Evolutionary conservation across 2,113 vertebrate species (phyloP), one percentile per base, ranked within the genome.

Genomic region (Anolis carolinensis): DNA sequence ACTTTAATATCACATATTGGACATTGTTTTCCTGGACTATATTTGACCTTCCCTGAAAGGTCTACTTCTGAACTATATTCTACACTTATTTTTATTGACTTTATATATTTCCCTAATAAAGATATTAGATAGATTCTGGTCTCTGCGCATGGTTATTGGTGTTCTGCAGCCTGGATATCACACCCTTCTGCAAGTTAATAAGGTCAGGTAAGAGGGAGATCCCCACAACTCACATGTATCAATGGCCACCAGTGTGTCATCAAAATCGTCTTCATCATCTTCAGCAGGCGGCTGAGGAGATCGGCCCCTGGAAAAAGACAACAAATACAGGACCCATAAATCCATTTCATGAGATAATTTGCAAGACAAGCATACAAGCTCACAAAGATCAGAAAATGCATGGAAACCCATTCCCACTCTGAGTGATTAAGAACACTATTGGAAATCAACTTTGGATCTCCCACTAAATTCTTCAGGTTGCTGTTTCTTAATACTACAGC

Each of bases 181-280:
- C 10, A 5, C 11, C 34, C 36, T 2, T 72, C 16, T n/a, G 21
- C 13, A 14, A 34, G 6, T 21, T 7, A 52, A 68, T 1, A 21
- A 63, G 68, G 27, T 73, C 52, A 6, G 55, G n/a, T 10, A 48
- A 55, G 14, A 32, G 34, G 16, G 23, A 14, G 52, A 10, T 1
- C 10, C 25, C 32, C 3, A 2, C 18, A 81, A 96, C 98, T 97
- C 90, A 99, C 98, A 98, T 6, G 97, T 98, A 89, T 98, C 98
- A 1, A 98, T 95, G 59, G 97, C 97, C 16, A 98, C 97, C 21
- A 98, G 92, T 0, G 96, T 95, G 73, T 98, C 97, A 13, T 98
- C 97, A 73, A 98, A 98, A 36, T 96, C 96, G 16, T 98, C 98
- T 68, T 98, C 98, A 7, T 98, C 98, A 0, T 98, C 98, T 93